Conservation (phyloP, 2,888 invertebrate genomes). For the Willowsia nigromaculata region DNA sequence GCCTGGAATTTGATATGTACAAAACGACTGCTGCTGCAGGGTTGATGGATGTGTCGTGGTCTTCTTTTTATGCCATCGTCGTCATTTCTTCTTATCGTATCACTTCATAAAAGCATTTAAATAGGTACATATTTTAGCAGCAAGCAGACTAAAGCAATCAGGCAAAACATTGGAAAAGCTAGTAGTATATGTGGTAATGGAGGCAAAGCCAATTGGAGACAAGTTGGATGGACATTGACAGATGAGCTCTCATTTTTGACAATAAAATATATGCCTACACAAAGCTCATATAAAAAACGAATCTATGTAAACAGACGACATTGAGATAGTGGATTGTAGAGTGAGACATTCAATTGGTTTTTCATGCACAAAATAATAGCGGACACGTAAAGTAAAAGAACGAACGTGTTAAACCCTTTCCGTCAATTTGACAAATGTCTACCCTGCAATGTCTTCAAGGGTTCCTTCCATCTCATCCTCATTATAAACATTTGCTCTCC, state of each 20-base stretch:
- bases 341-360: background rate
- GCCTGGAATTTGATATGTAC: constrained; percentile 45
- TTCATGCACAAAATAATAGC: background rate
- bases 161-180: no score
- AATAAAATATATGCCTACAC: constrained; percentile 51
- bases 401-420: constrained; percentile 6
- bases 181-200: constrained; percentile 19
- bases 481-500: background rate
- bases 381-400: background rate
- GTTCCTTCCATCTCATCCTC: constrained; percentile 19
- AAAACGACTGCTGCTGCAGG: background rate
- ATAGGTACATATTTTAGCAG: background rate
- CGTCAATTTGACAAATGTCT: constrained; percentile 52
- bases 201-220: background rate
- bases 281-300: background rate
- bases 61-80: constrained; percentile 23
- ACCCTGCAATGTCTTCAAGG: constrained; percentile 31
- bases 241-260: constrained; percentile 59
- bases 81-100: constrained; percentile 47
- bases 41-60: background rate
- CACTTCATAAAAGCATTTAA: constrained; percentile 51
- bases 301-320: background rate
- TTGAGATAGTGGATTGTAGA: background rate
- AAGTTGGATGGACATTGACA: constrained; percentile 55
- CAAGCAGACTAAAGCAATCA: constrained; percentile 37